phyloP scores from a whole-genome alignment of 2,888 invertebrate genomes.

The Resseliella maxima region DNA sequence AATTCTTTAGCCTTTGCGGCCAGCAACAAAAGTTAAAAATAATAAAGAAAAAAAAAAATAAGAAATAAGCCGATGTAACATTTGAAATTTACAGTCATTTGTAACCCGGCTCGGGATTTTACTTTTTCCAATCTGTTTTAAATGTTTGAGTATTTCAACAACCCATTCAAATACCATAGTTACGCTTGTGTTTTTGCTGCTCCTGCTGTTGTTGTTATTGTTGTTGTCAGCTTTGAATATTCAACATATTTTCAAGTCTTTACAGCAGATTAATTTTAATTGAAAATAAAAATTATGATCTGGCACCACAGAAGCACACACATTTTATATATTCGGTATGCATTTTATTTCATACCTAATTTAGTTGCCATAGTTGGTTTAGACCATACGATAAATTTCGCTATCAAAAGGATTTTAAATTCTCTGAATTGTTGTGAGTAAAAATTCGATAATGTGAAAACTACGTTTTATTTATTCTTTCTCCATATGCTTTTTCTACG shows the following conservation, averaged over 20 bases:
- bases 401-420: background rate
- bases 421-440: background rate
- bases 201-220: background rate
- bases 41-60: too few relatives aligned
- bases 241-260: background rate
- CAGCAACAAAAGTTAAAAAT: background rate
- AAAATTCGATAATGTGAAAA: background rate
- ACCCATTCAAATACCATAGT: background rate
- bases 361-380: background rate
- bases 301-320: background rate
- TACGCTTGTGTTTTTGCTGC: too few relatives aligned
- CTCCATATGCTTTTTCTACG: background rate
- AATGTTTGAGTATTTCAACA: background rate
- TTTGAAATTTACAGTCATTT: background rate
- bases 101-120: too few relatives aligned
- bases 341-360: background rate
- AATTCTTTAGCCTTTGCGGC: background rate
- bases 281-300: conserved; percentile 7
- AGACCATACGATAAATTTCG: background rate
- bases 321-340: background rate
- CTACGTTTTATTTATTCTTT: background rate
- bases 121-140: too few relatives aligned
- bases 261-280: conserved; percentile 13
- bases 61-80: background rate
- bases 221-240: background rate